Evolutionary conservation across 2,113 vertebrate genomes (phyloP).

Genomic region (Calcarius ornatus): DNA sequence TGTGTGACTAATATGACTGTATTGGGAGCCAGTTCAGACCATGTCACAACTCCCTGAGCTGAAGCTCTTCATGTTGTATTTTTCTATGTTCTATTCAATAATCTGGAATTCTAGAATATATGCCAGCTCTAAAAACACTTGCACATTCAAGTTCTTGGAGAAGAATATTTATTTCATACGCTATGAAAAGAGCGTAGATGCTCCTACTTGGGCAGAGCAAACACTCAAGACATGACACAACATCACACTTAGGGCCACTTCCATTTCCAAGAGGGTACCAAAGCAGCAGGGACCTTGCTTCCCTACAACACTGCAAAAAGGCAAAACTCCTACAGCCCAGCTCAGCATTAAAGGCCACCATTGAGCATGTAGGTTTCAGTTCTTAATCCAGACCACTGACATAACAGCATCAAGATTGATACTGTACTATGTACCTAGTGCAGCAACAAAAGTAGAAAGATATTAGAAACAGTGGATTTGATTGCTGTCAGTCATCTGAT

Average conservation of each 20-base stretch:
- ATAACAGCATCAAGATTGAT: accelerated
- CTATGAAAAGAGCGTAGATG: neutral
- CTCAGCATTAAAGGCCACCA: neutral
- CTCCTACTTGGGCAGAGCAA: neutral
- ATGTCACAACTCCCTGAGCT: neutral
- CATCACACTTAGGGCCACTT: accelerated
- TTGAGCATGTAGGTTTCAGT: neutral
- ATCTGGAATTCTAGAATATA: neutral
- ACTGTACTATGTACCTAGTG: neutral
- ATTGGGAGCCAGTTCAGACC: neutral
- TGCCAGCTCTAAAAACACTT: neutral
- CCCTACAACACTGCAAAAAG: neutral
- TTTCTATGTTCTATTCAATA: neutral
- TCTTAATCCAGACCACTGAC: neutral
- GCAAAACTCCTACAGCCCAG: neutral
- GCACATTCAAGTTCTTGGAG: neutral
- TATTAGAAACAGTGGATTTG: neutral
- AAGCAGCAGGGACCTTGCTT: neutral
- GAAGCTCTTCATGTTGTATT: neutral
- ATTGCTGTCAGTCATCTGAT: neutral
- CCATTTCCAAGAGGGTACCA: neutral
- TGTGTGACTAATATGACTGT: neutral
- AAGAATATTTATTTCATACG: neutral
- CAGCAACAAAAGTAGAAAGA: neutral
- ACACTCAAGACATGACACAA: neutral